These are phyloP conservation scores for Trematomus bernacchii DNA, from an alignment of 2,797 vertebrate species.

Conservation along the genomic window DNA sequence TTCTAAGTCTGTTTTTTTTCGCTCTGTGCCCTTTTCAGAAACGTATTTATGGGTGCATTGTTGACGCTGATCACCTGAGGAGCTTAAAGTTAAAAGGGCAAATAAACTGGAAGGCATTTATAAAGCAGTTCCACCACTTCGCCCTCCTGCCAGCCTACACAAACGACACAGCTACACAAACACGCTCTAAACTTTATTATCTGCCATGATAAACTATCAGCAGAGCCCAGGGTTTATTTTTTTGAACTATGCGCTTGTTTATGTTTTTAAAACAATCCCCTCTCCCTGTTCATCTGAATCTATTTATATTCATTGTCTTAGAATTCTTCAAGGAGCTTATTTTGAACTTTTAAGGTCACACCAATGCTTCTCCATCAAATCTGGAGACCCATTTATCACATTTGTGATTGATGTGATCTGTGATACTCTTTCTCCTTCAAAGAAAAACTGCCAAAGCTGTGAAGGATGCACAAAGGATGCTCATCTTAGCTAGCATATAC, in stretches of 20 bases:
- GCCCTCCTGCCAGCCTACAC: conserved; percentile 27
- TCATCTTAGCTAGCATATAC: background rate
- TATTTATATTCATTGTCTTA: conserved; percentile 27
- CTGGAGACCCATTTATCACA: conserved; percentile 13
- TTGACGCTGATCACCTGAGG: conserved; percentile 56
- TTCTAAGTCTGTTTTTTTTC: conserved; percentile 6
- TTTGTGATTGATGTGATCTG: background rate
- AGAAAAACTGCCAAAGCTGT: conserved; percentile 17
- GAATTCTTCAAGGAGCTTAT: background rate
- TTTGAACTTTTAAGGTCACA: conserved; percentile 43
- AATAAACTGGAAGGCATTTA: conserved; percentile 62
- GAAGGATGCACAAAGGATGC: conserved; percentile 3
- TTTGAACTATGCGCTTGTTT: background rate
- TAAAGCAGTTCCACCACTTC: conserved; percentile 32
- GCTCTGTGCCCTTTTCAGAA: conserved; percentile 58
- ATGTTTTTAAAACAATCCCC: conserved; percentile 14
- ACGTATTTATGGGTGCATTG: conserved; percentile 36
- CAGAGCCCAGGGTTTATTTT: conserved; percentile 2
- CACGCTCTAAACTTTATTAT: conserved; percentile 17
- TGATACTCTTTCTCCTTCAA: conserved; percentile 4
- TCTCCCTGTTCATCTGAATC: conserved; percentile 9
- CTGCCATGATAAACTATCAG: conserved; percentile 25
- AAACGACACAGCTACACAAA: conserved; percentile 38
- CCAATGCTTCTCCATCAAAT: conserved; percentile 8
- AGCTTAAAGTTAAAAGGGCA: conserved; percentile 64